phyloP scores from a whole-genome alignment of 2,888 invertebrate genomes.

The Perizoma flavofasciatum region DNA sequence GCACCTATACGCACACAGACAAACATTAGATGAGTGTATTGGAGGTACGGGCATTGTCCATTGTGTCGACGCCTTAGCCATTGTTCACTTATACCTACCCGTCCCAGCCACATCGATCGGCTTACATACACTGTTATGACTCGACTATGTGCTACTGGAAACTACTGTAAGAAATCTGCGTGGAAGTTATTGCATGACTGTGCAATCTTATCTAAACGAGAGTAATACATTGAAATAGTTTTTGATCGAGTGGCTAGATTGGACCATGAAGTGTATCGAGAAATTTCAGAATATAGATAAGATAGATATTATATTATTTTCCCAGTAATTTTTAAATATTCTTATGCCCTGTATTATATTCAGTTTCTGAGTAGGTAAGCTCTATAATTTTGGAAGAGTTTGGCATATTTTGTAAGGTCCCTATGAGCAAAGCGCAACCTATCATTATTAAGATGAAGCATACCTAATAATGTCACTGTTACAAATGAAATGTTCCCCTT shows the following conservation, averaged over 20 bases:
- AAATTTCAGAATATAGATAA: too few relatives aligned
- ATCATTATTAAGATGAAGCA: conserved; percentile 29
- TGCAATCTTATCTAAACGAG: conserved; percentile 4
- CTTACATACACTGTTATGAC: conserved; percentile 67
- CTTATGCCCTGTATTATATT: too few relatives aligned
- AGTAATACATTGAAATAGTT: too few relatives aligned
- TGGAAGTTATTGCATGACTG: conserved; percentile 7
- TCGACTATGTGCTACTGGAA: conserved; percentile 54
- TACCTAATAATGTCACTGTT: conserved; percentile 32
- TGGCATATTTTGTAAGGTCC: neutral
- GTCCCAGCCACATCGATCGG: conserved; percentile 60
- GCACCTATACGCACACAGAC: conserved; percentile 62
- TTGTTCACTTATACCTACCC: conserved; percentile 70
- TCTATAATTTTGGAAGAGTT: too few relatives aligned
- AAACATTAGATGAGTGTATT: conserved; percentile 71
- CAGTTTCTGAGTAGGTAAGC: too few relatives aligned
- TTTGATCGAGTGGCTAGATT: too few relatives aligned
- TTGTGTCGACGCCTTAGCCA: conserved; percentile 75
- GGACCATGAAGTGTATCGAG: too few relatives aligned
- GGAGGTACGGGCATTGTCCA: conserved; percentile 77
- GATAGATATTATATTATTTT: too few relatives aligned
- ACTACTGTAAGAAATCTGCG: conserved; percentile 39
- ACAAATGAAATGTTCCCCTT: conserved; percentile 51
- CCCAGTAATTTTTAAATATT: too few relatives aligned
- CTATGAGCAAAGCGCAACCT: conserved; percentile 21